These are phyloP conservation scores for Sebastes trivittatus DNA, from an alignment of 2,797 vertebrate genomes.

Conservation along the genomic window DNA sequence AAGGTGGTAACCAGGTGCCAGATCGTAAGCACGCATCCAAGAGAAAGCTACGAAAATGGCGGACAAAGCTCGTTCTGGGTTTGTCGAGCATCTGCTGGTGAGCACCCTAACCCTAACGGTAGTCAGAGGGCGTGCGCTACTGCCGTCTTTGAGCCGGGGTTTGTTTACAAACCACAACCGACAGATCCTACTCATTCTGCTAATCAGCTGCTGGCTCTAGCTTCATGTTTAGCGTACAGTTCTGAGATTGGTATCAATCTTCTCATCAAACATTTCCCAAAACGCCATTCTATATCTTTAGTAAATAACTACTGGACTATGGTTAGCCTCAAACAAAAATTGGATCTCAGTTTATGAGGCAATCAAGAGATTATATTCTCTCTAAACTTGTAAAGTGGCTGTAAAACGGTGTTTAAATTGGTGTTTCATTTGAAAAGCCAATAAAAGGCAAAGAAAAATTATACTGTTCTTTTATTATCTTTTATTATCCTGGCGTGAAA, in stretches of 20 bases:
- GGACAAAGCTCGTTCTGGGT: no score
- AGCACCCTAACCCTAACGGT: no score
- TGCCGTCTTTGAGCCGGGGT: no score
- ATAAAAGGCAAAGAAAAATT: neutral
- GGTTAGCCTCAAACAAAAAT: neutral
- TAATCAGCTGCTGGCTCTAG: neutral
- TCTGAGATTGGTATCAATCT: neutral
- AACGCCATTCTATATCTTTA: neutral
- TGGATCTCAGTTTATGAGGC: neutral
- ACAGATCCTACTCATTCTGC: no score
- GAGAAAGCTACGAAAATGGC: no score
- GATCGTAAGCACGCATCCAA: no score
- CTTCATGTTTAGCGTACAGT: neutral
- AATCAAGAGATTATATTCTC: neutral
- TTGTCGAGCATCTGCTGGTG: no score
- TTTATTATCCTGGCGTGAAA: neutral
- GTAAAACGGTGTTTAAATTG: neutral
- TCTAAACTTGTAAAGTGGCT: neutral
- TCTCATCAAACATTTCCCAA: neutral
- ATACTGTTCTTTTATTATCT: neutral
- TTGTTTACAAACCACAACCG: no score
- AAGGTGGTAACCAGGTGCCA: fast-evolving
- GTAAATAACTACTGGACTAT: neutral
- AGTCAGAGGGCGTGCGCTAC: no score
- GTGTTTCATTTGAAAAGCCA: neutral